Base-by-base conservation (phyloP, 2,797 vertebrate species). In the Yasuhikotakia modesta region DNA sequence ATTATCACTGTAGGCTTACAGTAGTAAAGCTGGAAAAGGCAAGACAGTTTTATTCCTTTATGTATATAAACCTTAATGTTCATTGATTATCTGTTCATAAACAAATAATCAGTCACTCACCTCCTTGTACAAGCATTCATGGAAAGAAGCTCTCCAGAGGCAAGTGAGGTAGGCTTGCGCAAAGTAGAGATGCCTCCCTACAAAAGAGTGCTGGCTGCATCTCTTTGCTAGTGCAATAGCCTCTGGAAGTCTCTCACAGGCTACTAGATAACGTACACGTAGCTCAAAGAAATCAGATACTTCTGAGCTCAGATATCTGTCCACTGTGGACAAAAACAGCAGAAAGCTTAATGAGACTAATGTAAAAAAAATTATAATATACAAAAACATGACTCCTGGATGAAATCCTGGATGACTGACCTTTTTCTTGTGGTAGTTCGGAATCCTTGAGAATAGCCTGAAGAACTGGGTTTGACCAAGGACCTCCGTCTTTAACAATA, bases 141-240 rank as follows among this genome's bases (percentile, higher is more conserved):
- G 92, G 88, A 95, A 91, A 81, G 94, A 94, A 57, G 94, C 94
- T 92, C 96, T 98, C 88, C 93, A 93, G 80, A 99, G 94, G 92
- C 95, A 97, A 32, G 92, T 95, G 90, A 99, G 96, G 94, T 98
- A 95, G 87, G 96, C 95, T 95, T 98, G 96, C 91, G 95, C 95
- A 91, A 99, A 98, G 92, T 97, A 98, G 83, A 95, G 91, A 84
- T 96, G 94, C 87, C 93, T 94, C 83, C 95, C 95, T 79, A 95
- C 92, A 78, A 93, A 90, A 68, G 94, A 92, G 89, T 98, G 95
- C 81, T 88, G 94, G 87, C 94, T 92, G 86, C 97, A 99, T 86
- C 92, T 93, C 88, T 94, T 95, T 63, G 97, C 95, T 87, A 99
- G 92, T 85, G 95, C 94, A 90, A 95, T 91, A 75, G 97, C 98